Percentiles rank a stretch among this genome's conserved stretches.
Conservation (phyloP, 2,113 vertebrate species). For the Psilopogon haemacephalus region DNA sequence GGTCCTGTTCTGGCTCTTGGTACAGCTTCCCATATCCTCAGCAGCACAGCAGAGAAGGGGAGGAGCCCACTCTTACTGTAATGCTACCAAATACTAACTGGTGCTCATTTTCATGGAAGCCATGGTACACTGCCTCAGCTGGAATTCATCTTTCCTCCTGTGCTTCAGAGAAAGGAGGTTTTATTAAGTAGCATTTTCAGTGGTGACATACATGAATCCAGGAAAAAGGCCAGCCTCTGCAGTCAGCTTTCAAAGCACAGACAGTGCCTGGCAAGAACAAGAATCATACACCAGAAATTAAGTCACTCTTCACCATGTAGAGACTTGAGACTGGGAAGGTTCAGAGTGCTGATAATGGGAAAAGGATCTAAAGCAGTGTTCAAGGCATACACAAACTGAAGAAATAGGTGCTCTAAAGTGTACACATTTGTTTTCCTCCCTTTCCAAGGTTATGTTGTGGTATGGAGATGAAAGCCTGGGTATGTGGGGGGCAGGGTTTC, state of each 20-base stretch:
- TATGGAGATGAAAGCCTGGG: not conserved
- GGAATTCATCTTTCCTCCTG: slow-evolving; percentile 25
- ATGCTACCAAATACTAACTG: not conserved
- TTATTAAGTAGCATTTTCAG: slow-evolving; percentile 34
- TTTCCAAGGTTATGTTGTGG: not conserved
- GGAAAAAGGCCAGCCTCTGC: not conserved
- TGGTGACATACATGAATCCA: not conserved
- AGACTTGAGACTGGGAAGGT: not conserved
- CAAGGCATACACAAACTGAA: slow-evolving; percentile 30
- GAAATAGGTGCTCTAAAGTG: not conserved
- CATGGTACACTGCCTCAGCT: not conserved
- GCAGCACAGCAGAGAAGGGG: not conserved
- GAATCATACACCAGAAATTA: not conserved
- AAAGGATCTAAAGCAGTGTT: slow-evolving; percentile 41
- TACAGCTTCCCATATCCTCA: not conserved
- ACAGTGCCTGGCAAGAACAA: not conserved
- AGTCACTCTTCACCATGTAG: not conserved
- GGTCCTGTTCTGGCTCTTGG: not conserved
- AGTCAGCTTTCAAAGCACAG: not conserved
- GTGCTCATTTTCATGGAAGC: not conserved
- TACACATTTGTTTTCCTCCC: not conserved
- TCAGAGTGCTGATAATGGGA: not conserved
- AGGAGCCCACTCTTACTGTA: not conserved
- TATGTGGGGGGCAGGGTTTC: not conserved
- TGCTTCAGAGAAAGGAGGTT: not conserved